Evolutionary conservation across 2,797 vertebrate genomes (phyloP).

Genomic region (Emydoidea blandingii): DNA sequence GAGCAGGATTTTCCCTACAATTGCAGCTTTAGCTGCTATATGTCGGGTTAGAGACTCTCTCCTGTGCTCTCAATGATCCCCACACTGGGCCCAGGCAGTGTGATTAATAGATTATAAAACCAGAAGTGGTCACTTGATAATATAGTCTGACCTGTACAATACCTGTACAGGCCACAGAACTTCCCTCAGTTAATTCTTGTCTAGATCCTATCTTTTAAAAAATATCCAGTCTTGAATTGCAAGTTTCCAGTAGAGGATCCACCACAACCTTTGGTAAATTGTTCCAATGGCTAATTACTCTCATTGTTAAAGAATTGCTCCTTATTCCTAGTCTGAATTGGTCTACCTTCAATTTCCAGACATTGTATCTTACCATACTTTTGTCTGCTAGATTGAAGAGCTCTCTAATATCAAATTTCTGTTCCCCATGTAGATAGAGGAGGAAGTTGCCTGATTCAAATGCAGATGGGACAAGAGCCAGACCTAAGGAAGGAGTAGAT

Average conservation of each 20-base stretch:
- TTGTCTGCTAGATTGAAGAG: neutral
- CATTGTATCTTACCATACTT: neutral
- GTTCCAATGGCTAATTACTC: neutral
- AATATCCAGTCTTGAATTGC: too few relatives aligned
- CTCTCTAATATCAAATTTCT: neutral
- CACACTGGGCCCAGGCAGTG: neutral
- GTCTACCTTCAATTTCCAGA: neutral
- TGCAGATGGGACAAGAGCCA: neutral
- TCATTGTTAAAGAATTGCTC: neutral
- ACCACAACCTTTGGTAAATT: slow-evolving; percentile 11
- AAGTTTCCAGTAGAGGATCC: slow-evolving; percentile 27
- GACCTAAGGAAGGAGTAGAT: neutral
- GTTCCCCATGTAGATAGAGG: neutral
- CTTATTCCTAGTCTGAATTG: slow-evolving; percentile 12
- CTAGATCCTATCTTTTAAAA: neutral
- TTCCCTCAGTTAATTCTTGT: slow-evolving; percentile 8
- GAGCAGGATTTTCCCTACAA: neutral
- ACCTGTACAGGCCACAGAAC: slow-evolving; percentile 27
- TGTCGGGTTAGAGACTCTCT: neutral
- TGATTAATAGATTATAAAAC: neutral
- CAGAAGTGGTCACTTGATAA: neutral
- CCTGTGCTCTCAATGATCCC: neutral
- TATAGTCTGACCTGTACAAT: slow-evolving; percentile 37
- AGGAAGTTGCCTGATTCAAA: neutral
- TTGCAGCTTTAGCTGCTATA: neutral